phyloP scores from a whole-genome alignment of 64 coral and sea anemone species.

The Montipora sp. region DNA sequence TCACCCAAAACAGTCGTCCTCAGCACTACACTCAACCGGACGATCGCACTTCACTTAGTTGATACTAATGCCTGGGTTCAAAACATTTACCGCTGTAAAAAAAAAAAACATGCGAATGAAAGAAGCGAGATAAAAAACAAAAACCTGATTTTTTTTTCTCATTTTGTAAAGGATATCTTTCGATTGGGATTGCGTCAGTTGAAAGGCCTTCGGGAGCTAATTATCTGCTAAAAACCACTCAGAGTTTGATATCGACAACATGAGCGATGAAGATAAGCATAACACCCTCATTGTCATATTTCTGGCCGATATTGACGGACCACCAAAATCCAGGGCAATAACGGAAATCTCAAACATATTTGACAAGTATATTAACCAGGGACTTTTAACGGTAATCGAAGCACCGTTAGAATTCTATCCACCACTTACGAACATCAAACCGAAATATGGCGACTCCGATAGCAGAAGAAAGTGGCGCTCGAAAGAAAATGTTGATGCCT shows the following conservation, averaged over 20 bases:
- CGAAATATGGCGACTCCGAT: slow-evolving; percentile 43
- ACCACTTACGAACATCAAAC: slow-evolving; percentile 16
- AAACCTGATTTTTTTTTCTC: too few relatives aligned
- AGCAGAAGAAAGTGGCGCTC: slow-evolving; percentile 57
- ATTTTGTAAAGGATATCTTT: not conserved
- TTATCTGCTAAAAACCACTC: slow-evolving; percentile 31
- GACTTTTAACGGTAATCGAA: slow-evolving; percentile 44
- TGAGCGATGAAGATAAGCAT: slow-evolving; percentile 10
- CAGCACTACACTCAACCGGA: too few relatives aligned
- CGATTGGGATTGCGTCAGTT: slow-evolving; percentile 33
- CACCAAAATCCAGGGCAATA: not conserved
- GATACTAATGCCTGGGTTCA: too few relatives aligned
- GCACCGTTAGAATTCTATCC: slow-evolving; percentile 53
- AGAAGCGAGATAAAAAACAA: too few relatives aligned
- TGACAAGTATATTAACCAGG: slow-evolving; percentile 4
- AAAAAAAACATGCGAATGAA: too few relatives aligned
- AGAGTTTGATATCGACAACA: slow-evolving; percentile 23
- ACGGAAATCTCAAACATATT: not conserved
- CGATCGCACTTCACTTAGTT: too few relatives aligned
- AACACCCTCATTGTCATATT: slow-evolving; percentile 23
- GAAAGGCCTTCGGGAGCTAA: slow-evolving; percentile 6
- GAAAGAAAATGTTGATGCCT: slow-evolving; percentile 57
- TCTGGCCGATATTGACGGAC: slow-evolving; percentile 9
- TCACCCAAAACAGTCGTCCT: too few relatives aligned
- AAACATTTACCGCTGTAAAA: too few relatives aligned